Base-by-base conservation (phyloP, 2,113 vertebrate genomes). In the Blennius ocellaris region DNA sequence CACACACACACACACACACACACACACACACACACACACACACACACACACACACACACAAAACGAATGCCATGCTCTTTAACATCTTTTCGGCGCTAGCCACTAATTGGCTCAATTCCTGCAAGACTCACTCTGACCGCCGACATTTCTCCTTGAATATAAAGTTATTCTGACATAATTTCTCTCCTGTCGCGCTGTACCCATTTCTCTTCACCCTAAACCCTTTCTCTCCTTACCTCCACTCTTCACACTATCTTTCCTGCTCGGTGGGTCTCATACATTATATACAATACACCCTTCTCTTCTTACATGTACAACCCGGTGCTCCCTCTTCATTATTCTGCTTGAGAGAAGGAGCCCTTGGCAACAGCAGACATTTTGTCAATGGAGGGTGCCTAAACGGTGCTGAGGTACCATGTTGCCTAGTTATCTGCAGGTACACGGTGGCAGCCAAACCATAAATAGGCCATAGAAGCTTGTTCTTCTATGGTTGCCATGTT, bases 31-130 rank as follows among this genome's bases (percentile, higher is more conserved):
- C 37, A 41, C 9, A 66, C 30, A 21, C 40, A 39, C 39, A 60
- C 57, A 81, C 51, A 76, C 6, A 56, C 39, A 49, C 47, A 41
- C 48, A 56, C 54, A 45, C 52, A 73, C 45, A 76, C 48, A 63
- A 45, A 51, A 30, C 40, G 16, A 67, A 72, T 56, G 54, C 53
- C 49, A 51, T 59, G 45, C 41, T 76, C 49, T 70, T 73, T 66
- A 68, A 76, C 74, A 70, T 76, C 54, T 71, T 77, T 76, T 86
- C 77, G 78, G 48, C 57, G 36, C 30, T 64, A 38, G 21, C 55
- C 64, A 78, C 82, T 88, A 89, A 87, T 87, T 87, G 64, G 73
- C 74, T 52, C 50, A 71, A 81, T 76, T 78, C 53, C 64, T 71
- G 56, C 51, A 74, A 59, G 70, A 53, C 74, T 89, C 86, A 71